Conservation (phyloP, 2,113 vertebrate species). For the Gymnogyps californianus region DNA sequence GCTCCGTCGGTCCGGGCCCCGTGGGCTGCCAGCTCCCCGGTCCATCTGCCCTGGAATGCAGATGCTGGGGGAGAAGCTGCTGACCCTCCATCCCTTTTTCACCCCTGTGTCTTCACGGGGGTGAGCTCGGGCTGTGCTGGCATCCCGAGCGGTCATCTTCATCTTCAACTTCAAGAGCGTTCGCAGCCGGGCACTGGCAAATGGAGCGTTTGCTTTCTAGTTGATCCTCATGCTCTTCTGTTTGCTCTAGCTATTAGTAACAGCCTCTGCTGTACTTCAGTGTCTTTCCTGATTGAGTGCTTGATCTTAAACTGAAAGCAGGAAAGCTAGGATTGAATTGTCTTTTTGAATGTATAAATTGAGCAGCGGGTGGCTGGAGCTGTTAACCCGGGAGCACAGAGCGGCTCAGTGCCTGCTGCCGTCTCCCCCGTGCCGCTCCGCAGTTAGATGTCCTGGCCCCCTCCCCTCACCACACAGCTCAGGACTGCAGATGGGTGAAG, state of each 20-base stretch:
- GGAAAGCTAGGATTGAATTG: background rate
- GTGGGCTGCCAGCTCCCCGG: background rate
- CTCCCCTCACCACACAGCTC: background rate
- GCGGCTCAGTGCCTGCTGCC: background rate
- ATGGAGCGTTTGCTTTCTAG: background rate
- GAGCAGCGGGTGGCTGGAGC: background rate
- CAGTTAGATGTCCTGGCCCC: too few species aligned
- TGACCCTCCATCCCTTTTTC: background rate
- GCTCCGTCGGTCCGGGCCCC: fast-evolving
- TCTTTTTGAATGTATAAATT: background rate
- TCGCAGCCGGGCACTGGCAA: background rate
- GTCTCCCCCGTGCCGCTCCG: fast-evolving
- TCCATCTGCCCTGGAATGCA: fast-evolving
- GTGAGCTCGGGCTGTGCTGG: background rate
- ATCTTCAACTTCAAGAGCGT: fast-evolving
- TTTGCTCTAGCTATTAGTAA: background rate
- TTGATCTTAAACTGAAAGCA: background rate
- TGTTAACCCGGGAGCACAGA: fast-evolving
- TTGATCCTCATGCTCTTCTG: background rate
- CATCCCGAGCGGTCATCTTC: background rate
- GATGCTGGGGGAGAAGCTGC: background rate
- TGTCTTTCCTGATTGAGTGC: background rate
- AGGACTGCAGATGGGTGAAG: background rate
- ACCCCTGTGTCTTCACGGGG: background rate
- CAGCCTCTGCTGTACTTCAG: background rate